Base-by-base conservation (phyloP, 2,797 vertebrate genomes). In the Halcyon chelicuti region DNA sequence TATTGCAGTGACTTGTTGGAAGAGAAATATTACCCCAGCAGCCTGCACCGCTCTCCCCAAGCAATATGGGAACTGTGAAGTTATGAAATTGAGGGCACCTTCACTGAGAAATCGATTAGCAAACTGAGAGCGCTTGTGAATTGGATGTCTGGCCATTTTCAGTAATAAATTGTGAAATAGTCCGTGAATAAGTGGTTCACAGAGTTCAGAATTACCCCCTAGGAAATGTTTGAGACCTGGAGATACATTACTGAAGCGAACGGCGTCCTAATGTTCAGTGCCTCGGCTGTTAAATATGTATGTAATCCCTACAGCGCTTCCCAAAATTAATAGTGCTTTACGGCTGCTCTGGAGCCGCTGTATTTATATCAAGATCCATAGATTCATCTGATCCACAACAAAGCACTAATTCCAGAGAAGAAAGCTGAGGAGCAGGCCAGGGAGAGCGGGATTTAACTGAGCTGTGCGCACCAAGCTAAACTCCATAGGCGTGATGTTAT, bases 51-150 rank as follows among this genome's bases (percentile, higher is more conserved):
- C 94, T 97, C 97, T 97, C 97, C 98, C 95, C 93, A 88, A 98
- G 98, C 97, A 96, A 98, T 98, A 95, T 96, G 95, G 96, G 96
- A 98, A 83, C 97, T 92, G 94, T 98, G 88, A 97, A 98, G 97
- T 98, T 97, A 98, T 97, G 98, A 98, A 98, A 98, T 97, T 97
- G 97, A 98, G 98, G 98, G 98, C 98, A 99, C 98, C 98, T 99
- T 99, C 98, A 98, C 97, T 94, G 97, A 96, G 98, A 97, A 99
- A 99, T 99, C 98, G 98, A 99, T 99, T 98, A 98, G 98, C 98
- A 97, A 96, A 97, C 98, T 76, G 97, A 98, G 97, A 97, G 98
- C 98, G 98, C 98, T 98, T 98, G 97, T 98, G 98, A 99, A 99
- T 98, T 98, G 98, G 98, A 98, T 97, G 98, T 98, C 98, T 98